Conservation (phyloP, 2,888 invertebrate genomes). For the Drosophila formosana region DNA sequence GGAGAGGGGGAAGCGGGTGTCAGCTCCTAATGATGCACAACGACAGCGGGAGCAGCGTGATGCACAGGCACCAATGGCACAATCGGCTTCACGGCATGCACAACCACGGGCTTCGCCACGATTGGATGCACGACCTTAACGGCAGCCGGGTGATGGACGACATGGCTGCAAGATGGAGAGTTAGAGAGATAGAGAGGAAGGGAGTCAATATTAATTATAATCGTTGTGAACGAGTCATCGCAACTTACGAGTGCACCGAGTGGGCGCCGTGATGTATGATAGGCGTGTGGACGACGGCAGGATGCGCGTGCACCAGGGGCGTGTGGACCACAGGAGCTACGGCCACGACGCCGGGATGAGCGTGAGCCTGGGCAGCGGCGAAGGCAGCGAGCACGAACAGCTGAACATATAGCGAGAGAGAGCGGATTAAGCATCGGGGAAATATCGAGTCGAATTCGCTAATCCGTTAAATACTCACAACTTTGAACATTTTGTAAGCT, state of each 20-base stretch:
- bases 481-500: constrained; percentile 83
- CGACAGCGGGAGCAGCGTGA: constrained; percentile 81
- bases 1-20: background rate
- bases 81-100: constrained; percentile 71
- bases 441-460: background rate
- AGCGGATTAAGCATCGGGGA: background rate
- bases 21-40: constrained; percentile 81
- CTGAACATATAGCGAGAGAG: constrained; percentile 47
- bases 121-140: constrained; percentile 80
- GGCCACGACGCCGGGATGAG: constrained; percentile 83
- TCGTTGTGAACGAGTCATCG: background rate
- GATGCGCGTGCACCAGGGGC: constrained; percentile 61
- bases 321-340: constrained; percentile 83
- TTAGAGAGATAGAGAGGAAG: background rate
- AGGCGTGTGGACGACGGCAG: constrained; percentile 71
- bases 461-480: constrained; percentile 76
- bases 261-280: constrained; percentile 81
- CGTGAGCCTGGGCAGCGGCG: constrained; percentile 75
- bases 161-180: constrained; percentile 66
- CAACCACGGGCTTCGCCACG: constrained; percentile 77
- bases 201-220: constrained; percentile 5
- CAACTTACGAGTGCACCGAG: constrained; percentile 81
- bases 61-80: constrained; percentile 82
- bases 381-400: constrained; percentile 82
- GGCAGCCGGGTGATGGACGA: constrained; percentile 85